Percentiles rank a stretch among this genome's conserved stretches.
Conservation (phyloP, 2,797 vertebrate genomes). For the Rhyacichthys aspro region DNA sequence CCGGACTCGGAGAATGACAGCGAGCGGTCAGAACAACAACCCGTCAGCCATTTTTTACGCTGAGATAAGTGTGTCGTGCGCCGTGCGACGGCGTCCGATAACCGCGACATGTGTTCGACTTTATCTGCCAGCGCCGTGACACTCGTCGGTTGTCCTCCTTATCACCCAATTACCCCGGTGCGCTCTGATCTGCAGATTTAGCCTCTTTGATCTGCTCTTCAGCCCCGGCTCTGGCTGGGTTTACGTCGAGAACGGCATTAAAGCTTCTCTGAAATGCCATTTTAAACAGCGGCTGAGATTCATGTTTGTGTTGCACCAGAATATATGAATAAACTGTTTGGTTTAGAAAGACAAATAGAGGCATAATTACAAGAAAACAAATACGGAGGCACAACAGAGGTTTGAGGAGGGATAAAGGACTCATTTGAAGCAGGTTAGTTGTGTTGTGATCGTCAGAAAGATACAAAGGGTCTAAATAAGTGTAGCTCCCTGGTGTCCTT, state of each 20-base stretch:
- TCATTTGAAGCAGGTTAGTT: no score
- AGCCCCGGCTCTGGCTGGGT: slow-evolving; percentile 8
- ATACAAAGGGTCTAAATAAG: no score
- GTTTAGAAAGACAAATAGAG: background rate
- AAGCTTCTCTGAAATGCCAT: slow-evolving; percentile 23
- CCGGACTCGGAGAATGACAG: slow-evolving; percentile 13
- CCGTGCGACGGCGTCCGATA: slow-evolving; percentile 23
- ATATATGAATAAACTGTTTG: slow-evolving; percentile 13
- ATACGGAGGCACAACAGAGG: background rate
- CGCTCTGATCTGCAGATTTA: slow-evolving; percentile 46
- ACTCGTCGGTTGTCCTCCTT: slow-evolving; percentile 55
- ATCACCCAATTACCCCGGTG: slow-evolving; percentile 52
- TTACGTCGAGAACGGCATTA: slow-evolving; percentile 25
- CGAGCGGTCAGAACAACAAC: slow-evolving; percentile 44
- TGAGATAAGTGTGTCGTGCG: slow-evolving; percentile 26
- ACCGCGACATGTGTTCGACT: slow-evolving; percentile 40
- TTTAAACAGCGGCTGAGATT: background rate
- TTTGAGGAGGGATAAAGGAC: no score
- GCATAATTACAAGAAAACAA: slow-evolving; percentile 4
- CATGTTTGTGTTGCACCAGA: slow-evolving; percentile 14
- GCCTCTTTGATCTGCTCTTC: slow-evolving; percentile 40
- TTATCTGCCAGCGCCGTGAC: slow-evolving; percentile 53
- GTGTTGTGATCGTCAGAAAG: no score
- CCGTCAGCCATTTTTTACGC: slow-evolving; percentile 41
- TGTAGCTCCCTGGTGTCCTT: no score